Evolutionary conservation across 2,113 vertebrate species (phyloP).

Genomic region (Alosa alosa): DNA sequence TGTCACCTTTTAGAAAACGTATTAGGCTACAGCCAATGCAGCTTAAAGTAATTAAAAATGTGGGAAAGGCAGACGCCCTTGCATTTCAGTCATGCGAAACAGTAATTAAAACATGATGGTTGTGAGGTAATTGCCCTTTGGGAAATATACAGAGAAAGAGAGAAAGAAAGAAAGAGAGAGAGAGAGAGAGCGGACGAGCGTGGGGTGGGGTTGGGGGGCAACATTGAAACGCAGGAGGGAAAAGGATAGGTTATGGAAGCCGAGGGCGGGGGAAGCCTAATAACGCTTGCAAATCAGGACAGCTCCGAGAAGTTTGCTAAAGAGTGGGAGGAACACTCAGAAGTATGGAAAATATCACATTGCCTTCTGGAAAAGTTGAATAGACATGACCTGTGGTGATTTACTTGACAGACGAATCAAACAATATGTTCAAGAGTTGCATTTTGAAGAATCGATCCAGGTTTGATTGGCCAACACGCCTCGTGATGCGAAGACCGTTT

Average conservation of each 20-base stretch:
- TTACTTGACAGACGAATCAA: not conserved
- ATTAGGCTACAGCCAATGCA: not conserved
- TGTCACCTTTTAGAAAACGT: not conserved
- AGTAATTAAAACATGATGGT: constrained; percentile 2
- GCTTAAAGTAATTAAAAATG: not conserved
- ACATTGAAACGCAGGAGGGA: not conserved
- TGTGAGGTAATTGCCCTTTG: not conserved
- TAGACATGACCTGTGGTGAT: not conserved
- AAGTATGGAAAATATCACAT: constrained; percentile 8
- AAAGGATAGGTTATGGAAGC: not conserved
- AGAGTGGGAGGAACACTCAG: constrained; percentile 8
- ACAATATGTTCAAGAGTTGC: not conserved
- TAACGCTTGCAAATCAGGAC: constrained; percentile 35
- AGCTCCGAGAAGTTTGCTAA: constrained; percentile 32
- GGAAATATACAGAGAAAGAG: not conserved
- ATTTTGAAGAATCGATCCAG: not conserved
- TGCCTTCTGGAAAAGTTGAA: not conserved
- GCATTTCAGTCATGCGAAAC: not conserved
- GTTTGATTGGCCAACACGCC: not conserved
- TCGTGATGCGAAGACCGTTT: constrained; percentile 15
- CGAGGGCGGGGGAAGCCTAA: constrained; percentile 14
- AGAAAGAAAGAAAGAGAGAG: not conserved
- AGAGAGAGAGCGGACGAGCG: not conserved
- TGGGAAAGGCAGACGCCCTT: not conserved
- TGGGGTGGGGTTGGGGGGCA: not conserved